A percentile compares a stretch with the other conserved stretches of the same genome.
Conservation (phyloP, 2,888 invertebrate genomes). For the Phytoseiulus persimilis region DNA sequence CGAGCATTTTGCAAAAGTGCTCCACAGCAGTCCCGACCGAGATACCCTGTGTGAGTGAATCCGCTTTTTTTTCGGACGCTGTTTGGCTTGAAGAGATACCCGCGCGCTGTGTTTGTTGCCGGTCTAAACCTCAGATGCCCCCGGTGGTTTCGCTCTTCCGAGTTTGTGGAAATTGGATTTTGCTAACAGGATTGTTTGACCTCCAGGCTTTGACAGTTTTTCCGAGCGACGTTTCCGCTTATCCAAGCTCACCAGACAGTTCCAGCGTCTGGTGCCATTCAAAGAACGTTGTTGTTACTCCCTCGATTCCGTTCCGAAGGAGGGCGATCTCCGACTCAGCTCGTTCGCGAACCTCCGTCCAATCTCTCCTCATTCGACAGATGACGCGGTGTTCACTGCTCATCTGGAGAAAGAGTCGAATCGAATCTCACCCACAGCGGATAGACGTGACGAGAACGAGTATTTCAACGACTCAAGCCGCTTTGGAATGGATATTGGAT, state of each 20-base stretch:
- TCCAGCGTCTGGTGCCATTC: too few species aligned
- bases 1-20: conserved; percentile 5
- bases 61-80: neutral
- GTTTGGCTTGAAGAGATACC: neutral
- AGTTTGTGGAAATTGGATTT: neutral
- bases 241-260: neutral
- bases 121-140: neutral
- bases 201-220: neutral
- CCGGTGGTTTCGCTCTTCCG: neutral
- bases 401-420: too few species aligned
- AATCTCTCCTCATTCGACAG: too few species aligned
- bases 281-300: too few species aligned
- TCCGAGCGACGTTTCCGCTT: neutral
- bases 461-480: too few species aligned
- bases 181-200: neutral
- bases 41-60: neutral
- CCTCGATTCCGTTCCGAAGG: too few species aligned
- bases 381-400: too few species aligned
- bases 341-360: too few species aligned
- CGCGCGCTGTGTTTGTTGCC: neutral
- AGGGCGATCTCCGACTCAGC: too few species aligned
- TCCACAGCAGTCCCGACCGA: neutral
- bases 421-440: too few species aligned
- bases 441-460: too few species aligned
- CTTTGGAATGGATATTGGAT: too few species aligned